Conservation (phyloP, 2,888 invertebrate genomes). For the Protonemura montana region DNA sequence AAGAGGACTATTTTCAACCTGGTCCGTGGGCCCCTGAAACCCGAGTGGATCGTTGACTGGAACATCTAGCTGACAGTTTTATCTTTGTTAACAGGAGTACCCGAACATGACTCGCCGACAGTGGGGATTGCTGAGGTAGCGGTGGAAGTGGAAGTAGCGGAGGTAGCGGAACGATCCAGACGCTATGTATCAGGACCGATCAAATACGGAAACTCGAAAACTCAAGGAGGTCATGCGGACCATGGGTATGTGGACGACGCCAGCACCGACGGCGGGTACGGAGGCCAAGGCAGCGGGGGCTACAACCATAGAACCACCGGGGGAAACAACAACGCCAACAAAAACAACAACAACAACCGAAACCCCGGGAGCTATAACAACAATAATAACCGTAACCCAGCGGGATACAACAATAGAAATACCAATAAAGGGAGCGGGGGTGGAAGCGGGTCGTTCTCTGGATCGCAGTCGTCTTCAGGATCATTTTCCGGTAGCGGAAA, state of each 20-base stretch:
- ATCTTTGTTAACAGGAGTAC: neutral
- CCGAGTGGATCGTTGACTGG: too few species aligned
- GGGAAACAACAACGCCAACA: neutral
- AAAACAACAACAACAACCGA: too few species aligned
- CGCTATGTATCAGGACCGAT: neutral
- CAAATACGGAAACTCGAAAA: neutral
- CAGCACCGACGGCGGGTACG: neutral
- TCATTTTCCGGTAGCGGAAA: too few species aligned
- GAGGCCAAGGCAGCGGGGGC: neutral
- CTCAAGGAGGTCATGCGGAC: neutral
- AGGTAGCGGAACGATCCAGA: neutral
- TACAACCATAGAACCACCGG: neutral
- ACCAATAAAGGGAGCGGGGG: neutral
- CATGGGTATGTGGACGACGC: neutral
- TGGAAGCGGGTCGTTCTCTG: neutral
- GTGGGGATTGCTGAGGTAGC: neutral
- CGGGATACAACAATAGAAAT: neutral
- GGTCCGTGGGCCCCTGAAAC: too few species aligned
- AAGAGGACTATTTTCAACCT: too few species aligned
- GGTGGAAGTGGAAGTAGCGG: neutral
- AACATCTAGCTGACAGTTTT: neutral
- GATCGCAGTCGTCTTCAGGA: neutral
- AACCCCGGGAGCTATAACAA: too few species aligned
- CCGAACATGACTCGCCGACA: neutral
- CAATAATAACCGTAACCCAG: too few species aligned